Percentiles rank a stretch among this genome's conserved stretches.
These are phyloP conservation scores for Thunnus maccoyii DNA, from an alignment of 2,113 vertebrate species.

Conservation along the genomic window DNA sequence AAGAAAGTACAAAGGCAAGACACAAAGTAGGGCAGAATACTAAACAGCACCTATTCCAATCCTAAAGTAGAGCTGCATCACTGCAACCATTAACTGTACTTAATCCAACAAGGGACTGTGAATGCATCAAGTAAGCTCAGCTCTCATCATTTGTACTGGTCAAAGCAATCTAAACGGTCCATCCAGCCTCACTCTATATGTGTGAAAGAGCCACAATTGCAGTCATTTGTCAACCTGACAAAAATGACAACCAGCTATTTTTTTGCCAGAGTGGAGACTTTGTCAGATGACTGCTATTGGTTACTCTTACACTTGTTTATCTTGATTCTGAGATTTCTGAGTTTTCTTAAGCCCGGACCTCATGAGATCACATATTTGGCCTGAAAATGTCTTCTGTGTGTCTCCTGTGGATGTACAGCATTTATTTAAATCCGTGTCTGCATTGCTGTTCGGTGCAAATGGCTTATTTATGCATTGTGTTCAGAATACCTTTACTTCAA, in stretches of 20 bases:
- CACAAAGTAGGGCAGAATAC: constrained; percentile 58
- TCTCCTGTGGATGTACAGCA: constrained; percentile 15
- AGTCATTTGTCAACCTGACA: constrained; percentile 54
- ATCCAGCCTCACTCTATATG: neutral
- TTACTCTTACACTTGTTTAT: constrained; percentile 11
- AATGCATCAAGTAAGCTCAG: constrained; percentile 8
- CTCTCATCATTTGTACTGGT: neutral
- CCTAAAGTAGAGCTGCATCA: constrained; percentile 30
- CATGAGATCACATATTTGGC: constrained; percentile 13
- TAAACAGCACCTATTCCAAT: constrained; percentile 38
- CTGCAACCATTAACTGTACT: constrained; percentile 20
- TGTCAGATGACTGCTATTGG: constrained; percentile 18
- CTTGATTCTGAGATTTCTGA: constrained; percentile 20
- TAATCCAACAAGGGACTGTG: constrained; percentile 10
- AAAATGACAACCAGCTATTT: constrained; percentile 40
- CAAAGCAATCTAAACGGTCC: constrained; percentile 22
- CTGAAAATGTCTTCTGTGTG: constrained; percentile 17
- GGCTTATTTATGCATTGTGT: neutral
- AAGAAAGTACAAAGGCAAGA: constrained; percentile 39
- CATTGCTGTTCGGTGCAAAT: neutral
- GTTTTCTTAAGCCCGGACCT: neutral
- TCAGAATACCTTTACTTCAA: neutral
- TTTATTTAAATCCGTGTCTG: constrained; percentile 9
- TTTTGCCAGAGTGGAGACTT: constrained; percentile 13
- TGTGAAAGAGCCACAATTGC: constrained; percentile 30